phyloP scores from a whole-genome alignment of 2,797 vertebrate genomes.

The Falco naumanni region DNA sequence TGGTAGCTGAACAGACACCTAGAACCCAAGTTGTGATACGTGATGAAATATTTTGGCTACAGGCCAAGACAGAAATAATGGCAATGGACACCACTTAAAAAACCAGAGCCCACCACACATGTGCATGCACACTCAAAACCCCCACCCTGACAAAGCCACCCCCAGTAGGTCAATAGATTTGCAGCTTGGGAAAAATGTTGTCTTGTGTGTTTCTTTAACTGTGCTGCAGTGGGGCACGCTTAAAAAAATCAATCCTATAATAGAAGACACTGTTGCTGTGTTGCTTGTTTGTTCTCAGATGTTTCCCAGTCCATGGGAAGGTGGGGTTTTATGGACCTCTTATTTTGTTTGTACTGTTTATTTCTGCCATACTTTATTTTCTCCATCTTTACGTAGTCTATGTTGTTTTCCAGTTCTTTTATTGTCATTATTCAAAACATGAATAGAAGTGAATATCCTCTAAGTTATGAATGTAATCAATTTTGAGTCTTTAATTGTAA shows the following conservation, averaged over 20 bases:
- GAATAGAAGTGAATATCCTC: constrained; percentile 78
- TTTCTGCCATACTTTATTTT: constrained; percentile 23
- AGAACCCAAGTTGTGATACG: neutral
- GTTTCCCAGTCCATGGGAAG: neutral
- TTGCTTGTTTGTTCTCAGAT: neutral
- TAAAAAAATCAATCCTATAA: fast-evolving
- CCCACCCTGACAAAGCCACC: too few relatives aligned
- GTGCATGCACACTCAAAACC: too few relatives aligned
- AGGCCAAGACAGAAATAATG: neutral
- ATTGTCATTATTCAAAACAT: constrained; percentile 79
- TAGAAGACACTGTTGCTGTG: neutral
- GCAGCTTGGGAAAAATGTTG: fast-evolving
- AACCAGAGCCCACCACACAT: neutral
- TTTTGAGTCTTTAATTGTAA: constrained; percentile 84
- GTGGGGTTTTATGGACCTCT: neutral
- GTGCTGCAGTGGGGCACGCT: neutral
- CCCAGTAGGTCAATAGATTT: fast-evolving
- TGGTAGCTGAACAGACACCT: too few relatives aligned
- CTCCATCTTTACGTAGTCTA: constrained; percentile 2
- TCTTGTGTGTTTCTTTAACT: too few relatives aligned
- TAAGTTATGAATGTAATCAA: constrained; percentile 86
- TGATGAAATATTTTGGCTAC: neutral
- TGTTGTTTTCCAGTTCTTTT: constrained; percentile 76
- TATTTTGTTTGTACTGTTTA: neutral
- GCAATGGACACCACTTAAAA: too few relatives aligned